Evolutionary conservation across 2,888 invertebrate genomes (phyloP), one percentile per base, ranked within the genome.

Genomic region (Caenorhabditis angaria): DNA sequence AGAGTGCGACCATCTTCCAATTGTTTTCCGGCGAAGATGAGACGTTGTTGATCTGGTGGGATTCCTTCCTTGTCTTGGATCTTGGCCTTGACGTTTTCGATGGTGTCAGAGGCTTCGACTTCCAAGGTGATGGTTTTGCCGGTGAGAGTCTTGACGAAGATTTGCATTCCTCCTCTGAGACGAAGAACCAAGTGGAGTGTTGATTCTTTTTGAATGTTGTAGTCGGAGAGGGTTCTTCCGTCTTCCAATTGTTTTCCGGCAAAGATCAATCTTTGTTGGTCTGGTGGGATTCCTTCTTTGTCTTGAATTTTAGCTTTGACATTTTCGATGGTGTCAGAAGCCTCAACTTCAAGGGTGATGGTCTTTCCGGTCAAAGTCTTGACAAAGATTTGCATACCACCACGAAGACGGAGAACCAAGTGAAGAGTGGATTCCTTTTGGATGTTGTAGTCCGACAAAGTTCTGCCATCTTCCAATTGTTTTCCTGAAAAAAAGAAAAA

Each of bases 371-470:
- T 94, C 56, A 94, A 91, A 10, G 80, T 80, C 90, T 94, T 94
- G 78, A 94, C 94, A 89, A 94, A 96, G 90, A 96, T 95, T 91
- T 96, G 95, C 94, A 95, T 94, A 10, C 80, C 80, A 68, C 80
- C 80, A 4, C 80, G 61, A 20, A 81, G 78, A 61, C 81, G 81
- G 55, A 81, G 81, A 10, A 80, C 78, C 27, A 81, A 57, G 47
- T 81, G 81, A 27, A 81, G 78, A 41, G 81, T 81, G 18, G 81
- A 79, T 62, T 79, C 78, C 70, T 77, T 79, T 61, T 79, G 78
- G 58, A 83, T 77, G 65, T 81, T 80, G 70, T 80, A 83, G 74
- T 84, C 83, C 35, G 82, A 74, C 24, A 83, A 72, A 29, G 83
- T 83, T 35, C 81, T 72, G 22, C 80, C 84, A 53, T 82, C 83